Evolutionary conservation across 1,140 invertebrate species (phyloP), one percentile per base, ranked within the genome.

Genomic region (Cotesia chilonis): DNA sequence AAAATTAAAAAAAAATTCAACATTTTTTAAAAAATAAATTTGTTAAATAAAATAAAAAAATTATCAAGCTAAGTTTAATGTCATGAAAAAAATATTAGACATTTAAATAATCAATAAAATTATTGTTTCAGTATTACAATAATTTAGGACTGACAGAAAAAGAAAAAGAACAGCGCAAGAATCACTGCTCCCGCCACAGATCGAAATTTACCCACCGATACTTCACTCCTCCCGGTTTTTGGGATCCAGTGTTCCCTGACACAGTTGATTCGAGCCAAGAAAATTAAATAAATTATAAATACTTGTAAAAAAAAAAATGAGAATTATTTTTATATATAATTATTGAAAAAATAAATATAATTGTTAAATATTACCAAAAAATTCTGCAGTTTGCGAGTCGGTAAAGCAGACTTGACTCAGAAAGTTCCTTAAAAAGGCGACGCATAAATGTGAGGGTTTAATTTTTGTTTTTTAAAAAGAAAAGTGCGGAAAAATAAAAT

Each of bases 181-280:
- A 88, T 75, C 70, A 81, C 37, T 89, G 88, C 78, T 89, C 88
- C 5, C 82, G 83, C 52, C 88, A 89, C 68, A 81, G 83, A 74
- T 82, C 82, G 57, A 85, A 80, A 74, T 84, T 81, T 73, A 81
- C 83, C 70, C 71, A 81, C 52, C 74, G 78, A 20, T 70, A 79
- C 14, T 74, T 77, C 36, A 88, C 88, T 37, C 87, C 87, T 47
- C 79, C 75, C 73, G 83, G 81, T 72, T 86, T 85, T 68, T 87
- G 86, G 85, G 74, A 85, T 80, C 81, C 81, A 12, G 68, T 76
- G n/a, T 85, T 86, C 75, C 67, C 81, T 14, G 76, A 83, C 14
- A 76, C 78, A 4, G 12, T 65, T 35, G 36, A 55, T 7, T 68
- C 74, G 12, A 73, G 68, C 12, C 38, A 71, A 60, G 38, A 64